These are phyloP conservation scores for Gadopsis bispinosus DNA, from an alignment of 2,797 vertebrate species.

Conservation along the genomic window DNA sequence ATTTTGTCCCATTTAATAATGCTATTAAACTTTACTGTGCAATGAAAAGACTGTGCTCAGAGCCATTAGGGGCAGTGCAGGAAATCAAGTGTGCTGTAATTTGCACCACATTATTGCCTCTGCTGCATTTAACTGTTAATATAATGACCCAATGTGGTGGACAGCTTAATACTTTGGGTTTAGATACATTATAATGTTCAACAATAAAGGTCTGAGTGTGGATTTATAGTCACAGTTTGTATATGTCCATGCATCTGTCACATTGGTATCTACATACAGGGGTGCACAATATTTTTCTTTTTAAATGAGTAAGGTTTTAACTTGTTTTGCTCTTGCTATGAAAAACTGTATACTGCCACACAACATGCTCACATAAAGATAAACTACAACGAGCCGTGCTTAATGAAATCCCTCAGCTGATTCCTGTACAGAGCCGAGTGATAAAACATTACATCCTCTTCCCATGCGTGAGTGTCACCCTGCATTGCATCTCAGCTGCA, in stretches of 20 bases:
- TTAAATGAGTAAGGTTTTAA: slow-evolving; percentile 4
- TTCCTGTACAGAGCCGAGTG: slow-evolving; percentile 9
- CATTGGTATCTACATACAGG: not conserved
- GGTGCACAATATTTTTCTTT: slow-evolving; percentile 2
- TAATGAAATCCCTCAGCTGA: slow-evolving; percentile 35
- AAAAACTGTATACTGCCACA: slow-evolving; percentile 13
- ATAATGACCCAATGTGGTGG: slow-evolving; percentile 60
- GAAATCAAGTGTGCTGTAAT: slow-evolving; percentile 70
- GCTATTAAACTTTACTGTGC: slow-evolving; percentile 81
- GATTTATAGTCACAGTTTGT: slow-evolving; percentile 8
- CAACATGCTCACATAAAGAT: slow-evolving; percentile 13
- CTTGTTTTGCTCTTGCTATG: slow-evolving; percentile 4
- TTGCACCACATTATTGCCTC: slow-evolving; percentile 70
- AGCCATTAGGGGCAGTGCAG: slow-evolving; percentile 67
- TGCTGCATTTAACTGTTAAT: slow-evolving; percentile 60
- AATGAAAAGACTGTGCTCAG: slow-evolving; percentile 70
- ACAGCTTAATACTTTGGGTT: slow-evolving; percentile 29
- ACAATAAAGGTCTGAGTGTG: slow-evolving; percentile 18
- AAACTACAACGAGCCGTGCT: not conserved
- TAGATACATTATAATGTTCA: slow-evolving; percentile 34
- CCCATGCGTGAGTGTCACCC: slow-evolving; percentile 53
- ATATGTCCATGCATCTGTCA: not conserved
- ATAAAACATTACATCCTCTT: slow-evolving; percentile 55
- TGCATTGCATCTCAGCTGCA: slow-evolving; percentile 56
- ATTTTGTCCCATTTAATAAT: slow-evolving; percentile 77